phyloP scores from a whole-genome alignment of 2,888 invertebrate genomes.

The Polia nebulosa region DNA sequence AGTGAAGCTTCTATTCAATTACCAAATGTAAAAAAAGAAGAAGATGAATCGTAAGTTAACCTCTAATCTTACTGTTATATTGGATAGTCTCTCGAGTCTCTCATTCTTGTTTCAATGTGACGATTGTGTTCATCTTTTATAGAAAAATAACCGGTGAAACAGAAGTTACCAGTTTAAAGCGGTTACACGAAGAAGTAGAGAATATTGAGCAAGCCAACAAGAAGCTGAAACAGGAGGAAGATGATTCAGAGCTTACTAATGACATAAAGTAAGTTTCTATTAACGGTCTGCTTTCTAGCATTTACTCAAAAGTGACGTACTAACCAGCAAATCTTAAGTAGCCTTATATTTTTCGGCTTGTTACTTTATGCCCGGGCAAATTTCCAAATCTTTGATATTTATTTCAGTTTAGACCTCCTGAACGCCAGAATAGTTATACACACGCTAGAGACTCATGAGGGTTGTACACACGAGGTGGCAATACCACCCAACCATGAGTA shows the following conservation, averaged over 20 bases:
- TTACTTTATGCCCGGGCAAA: neutral
- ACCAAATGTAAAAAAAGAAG: constrained; percentile 74
- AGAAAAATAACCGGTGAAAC: constrained; percentile 67
- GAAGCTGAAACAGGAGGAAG: constrained; percentile 79
- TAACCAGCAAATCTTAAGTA: neutral
- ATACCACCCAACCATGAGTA: constrained; percentile 97
- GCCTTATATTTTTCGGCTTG: neutral
- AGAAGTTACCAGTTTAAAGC: constrained; percentile 72
- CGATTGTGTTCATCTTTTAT: constrained; percentile 17
- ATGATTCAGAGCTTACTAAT: constrained; percentile 77
- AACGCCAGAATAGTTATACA: constrained; percentile 96
- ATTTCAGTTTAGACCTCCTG: constrained; percentile 93
- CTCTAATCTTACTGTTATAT: constrained; percentile 63
- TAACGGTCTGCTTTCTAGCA: neutral
- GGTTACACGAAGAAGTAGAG: constrained; percentile 82
- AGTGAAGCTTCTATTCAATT: constrained; percentile 77
- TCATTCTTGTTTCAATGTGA: constrained; percentile 19
- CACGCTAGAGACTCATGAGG: constrained; percentile 96
- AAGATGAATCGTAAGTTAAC: constrained; percentile 79
- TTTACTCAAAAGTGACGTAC: neutral
- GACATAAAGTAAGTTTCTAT: constrained; percentile 82
- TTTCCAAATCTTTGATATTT: neutral
- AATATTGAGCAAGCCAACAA: constrained; percentile 80
- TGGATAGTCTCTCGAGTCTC: constrained; percentile 14
- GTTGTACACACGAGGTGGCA: constrained; percentile 99